Conservation (phyloP, 1,140 invertebrate species). For the Caenorhabditis inopinata region DNA sequence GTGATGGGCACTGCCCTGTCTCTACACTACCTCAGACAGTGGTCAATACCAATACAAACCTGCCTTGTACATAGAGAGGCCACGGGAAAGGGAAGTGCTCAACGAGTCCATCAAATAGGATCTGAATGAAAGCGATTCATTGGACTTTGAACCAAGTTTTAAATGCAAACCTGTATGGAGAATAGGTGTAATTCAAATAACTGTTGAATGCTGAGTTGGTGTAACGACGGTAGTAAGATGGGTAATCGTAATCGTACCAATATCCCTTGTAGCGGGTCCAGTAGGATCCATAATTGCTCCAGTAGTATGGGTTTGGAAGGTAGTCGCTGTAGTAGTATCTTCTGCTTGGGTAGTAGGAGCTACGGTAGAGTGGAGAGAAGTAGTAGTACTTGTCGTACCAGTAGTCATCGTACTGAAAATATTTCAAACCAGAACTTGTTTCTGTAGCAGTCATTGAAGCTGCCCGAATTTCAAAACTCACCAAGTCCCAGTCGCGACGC, state of each 20-base stretch:
- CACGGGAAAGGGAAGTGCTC: slow-evolving; percentile 41
- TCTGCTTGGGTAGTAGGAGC: slow-evolving; percentile 39
- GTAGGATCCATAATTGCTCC: slow-evolving; percentile 37
- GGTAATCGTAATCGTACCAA: slow-evolving; percentile 51
- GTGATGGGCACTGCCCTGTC: slow-evolving; percentile 3
- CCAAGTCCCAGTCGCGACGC: slow-evolving; percentile 40
- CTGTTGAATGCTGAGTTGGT: slow-evolving; percentile 25
- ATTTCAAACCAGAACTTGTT: no score
- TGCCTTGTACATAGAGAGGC: slow-evolving; percentile 48
- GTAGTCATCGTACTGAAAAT: slow-evolving; percentile 51
- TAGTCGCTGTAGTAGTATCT: slow-evolving; percentile 50
- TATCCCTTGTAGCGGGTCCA: slow-evolving; percentile 50
- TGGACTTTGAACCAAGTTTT: no score
- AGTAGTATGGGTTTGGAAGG: slow-evolving; percentile 50
- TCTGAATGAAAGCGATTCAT: no score
- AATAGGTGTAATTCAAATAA: slow-evolving; percentile 41
- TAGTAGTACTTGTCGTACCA: slow-evolving; percentile 53
- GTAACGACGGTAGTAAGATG: slow-evolving; percentile 45
- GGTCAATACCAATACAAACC: slow-evolving; percentile 33
- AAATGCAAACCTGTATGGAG: slow-evolving; percentile 40
- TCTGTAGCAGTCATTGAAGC: no score
- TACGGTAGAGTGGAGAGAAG: slow-evolving; percentile 45
- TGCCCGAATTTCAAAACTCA: background rate
- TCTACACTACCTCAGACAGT: slow-evolving; percentile 22
- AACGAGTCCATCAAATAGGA: slow-evolving; percentile 44